Evolutionary conservation across 37 sponge, comb jelly and placozoan species (phyloP), one percentile per base, ranked within the genome.

Genomic region (Beroe ovata): DNA sequence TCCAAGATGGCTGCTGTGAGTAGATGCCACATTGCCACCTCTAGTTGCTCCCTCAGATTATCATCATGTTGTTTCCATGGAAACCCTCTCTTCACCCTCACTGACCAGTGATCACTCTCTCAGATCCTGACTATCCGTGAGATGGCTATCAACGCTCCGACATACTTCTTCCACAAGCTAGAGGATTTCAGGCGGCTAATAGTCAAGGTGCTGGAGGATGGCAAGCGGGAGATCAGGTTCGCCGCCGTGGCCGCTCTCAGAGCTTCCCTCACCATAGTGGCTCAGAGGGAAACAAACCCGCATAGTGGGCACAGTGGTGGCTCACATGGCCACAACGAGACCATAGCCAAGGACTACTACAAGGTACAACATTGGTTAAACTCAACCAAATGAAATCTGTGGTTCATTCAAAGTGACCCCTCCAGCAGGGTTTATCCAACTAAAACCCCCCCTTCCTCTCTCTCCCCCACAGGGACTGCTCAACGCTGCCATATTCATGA

Each of bases 81-180:
- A n/a, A n/a, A n/a, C n/a, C 60, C 60, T 59, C 21, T 21, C 21
- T 59, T 21, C 20, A 21, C 21, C 21, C 20, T 59, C 21, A 20
- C n/a, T n/a, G n/a, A n/a, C n/a, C n/a, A n/a, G n/a, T n/a, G n/a
- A n/a, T n/a, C n/a, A n/a, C n/a, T 21, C 14, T 66, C 47, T 39
- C 58, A 95, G 95, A 92, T 95, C 18, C 92, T 96, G 29, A 91
- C 93, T 39, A 92, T 96, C 58, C 42, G 96, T 29, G 96, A 96
- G 72, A 92, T 96, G 88, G 96, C 95, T 38, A 64, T 92, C 8
- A 94, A 94, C 92, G 92, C 96, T 0, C 96, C 96, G 21, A 96
- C 96, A 0, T 89, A 94, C 64, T 96, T 96, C 92, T 96, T 93
- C 62, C 93, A 92, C 89, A 92, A 92, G 71, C 91, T 96, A 0